Evolutionary conservation across 2,888 invertebrate genomes (phyloP).

Genomic region (Drosophila meridiana): DNA sequence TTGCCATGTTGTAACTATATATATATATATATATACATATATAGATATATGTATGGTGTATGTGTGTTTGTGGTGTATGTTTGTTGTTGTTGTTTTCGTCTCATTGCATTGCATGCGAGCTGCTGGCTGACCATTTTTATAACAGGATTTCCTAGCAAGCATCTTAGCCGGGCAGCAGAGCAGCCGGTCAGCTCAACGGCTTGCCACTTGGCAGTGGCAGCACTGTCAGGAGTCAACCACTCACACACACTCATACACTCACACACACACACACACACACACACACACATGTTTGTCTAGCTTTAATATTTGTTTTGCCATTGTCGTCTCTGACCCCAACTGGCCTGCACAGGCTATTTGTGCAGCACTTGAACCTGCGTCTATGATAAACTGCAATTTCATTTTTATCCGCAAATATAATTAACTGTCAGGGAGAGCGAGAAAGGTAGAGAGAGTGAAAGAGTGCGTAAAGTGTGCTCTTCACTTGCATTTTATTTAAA

Average conservation of each 20-base stretch:
- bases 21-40: neutral
- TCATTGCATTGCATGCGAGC: slow-evolving; percentile 60
- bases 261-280: neutral
- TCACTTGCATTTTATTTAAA: slow-evolving; percentile 62
- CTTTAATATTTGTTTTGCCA: slow-evolving; percentile 68
- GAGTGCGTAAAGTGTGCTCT: slow-evolving; percentile 17
- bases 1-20: slow-evolving; percentile 28
- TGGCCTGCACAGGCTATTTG: slow-evolving; percentile 66
- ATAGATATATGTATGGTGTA: neutral
- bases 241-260: slow-evolving; percentile 11
- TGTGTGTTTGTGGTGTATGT: neutral
- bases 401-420: slow-evolving; percentile 71
- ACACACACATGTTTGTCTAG: slow-evolving; percentile 25
- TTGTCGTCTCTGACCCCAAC: slow-evolving; percentile 62
- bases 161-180: slow-evolving; percentile 47
- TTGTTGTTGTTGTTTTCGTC: slow-evolving; percentile 32
- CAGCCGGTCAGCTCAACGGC: slow-evolving; percentile 55
- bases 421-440: slow-evolving; percentile 50
- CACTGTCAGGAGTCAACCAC: slow-evolving; percentile 23
- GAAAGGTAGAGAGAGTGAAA: slow-evolving; percentile 4
- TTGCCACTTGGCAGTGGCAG: slow-evolving; percentile 51
- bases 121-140: slow-evolving; percentile 71
- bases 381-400: slow-evolving; percentile 72
- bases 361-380: slow-evolving; percentile 65
- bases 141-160: slow-evolving; percentile 72